A percentile compares a stretch with the other conserved stretches of the same genome.
Conservation (phyloP, 2,113 vertebrate genomes). For the Saccopteryx bilineata region DNA sequence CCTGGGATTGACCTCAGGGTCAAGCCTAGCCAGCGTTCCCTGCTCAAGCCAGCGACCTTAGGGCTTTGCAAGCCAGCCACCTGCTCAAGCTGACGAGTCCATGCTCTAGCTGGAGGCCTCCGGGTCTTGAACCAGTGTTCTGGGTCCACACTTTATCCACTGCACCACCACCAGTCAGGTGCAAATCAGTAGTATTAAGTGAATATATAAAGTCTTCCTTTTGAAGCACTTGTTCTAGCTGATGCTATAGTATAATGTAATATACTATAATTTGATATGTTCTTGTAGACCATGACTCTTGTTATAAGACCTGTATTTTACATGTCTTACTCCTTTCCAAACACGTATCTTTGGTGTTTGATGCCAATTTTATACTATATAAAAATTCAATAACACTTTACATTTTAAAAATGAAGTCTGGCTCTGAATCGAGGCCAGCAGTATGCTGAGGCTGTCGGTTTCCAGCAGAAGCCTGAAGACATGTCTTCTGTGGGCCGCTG, state of each 20-base stretch:
- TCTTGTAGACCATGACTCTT: background rate
- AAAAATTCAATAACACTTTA: background rate
- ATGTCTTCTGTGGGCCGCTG: slow-evolving; percentile 92
- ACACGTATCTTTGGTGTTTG: background rate
- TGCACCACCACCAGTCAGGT: no score
- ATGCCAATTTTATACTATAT: background rate
- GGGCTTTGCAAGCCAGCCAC: no score
- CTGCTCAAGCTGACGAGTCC: no score
- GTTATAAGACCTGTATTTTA: background rate
- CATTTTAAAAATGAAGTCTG: slow-evolving; percentile 52
- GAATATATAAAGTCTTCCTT: slow-evolving; percentile 7
- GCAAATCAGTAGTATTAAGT: background rate
- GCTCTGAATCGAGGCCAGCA: slow-evolving; percentile 93
- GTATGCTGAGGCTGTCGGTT: slow-evolving; percentile 93
- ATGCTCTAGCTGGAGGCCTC: no score
- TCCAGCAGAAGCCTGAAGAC: slow-evolving; percentile 93
- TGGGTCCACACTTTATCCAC: no score
- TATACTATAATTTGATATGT: background rate
- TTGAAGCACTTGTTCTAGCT: background rate
- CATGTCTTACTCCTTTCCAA: background rate
- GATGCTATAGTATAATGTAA: background rate
- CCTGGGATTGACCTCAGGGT: no score
- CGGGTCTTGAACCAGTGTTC: no score
- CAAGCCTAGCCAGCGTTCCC: no score
- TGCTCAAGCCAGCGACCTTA: no score